A percentile compares a stretch with the other conserved stretches of the same genome.
Conservation (phyloP, 2,888 invertebrate genomes). For the Lasiommata megera region DNA sequence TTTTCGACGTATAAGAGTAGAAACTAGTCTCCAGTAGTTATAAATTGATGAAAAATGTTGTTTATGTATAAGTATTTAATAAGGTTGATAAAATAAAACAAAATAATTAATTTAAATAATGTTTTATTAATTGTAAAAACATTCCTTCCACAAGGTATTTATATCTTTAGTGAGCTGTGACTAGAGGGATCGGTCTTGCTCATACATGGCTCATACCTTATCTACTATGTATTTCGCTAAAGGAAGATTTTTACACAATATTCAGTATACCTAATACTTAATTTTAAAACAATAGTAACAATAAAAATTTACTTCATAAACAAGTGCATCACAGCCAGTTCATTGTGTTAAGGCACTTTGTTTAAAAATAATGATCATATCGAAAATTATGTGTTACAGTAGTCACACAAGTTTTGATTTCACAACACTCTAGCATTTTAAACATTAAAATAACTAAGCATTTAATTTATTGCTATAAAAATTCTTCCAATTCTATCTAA, state of each 20-base stretch:
- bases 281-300: conserved; percentile 30
- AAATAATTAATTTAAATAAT: conserved; percentile 23
- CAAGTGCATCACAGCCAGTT: conserved; percentile 40
- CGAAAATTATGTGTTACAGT: not conserved
- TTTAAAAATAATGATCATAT: not conserved
- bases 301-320: conserved; percentile 30
- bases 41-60: no score
- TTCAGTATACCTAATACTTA: conserved; percentile 19
- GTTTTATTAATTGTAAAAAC: conserved; percentile 34
- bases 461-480: no score
- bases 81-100: conserved; percentile 16
- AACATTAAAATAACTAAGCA: no score
- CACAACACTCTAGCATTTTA: no score
- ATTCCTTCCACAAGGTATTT: conserved; percentile 29
- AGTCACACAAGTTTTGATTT: not conserved
- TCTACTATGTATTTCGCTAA: conserved; percentile 27
- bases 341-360: conserved; percentile 40
- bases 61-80: not conserved
- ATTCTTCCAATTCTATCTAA: no score
- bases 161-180: conserved; percentile 29
- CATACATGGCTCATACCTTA: conserved; percentile 27
- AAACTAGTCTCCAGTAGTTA: not conserved
- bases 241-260: conserved; percentile 33
- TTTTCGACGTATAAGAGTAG: no score
- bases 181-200: conserved; percentile 35